Base-by-base conservation (phyloP, 1,140 invertebrate genomes). In the Elysia chlorotica region DNA sequence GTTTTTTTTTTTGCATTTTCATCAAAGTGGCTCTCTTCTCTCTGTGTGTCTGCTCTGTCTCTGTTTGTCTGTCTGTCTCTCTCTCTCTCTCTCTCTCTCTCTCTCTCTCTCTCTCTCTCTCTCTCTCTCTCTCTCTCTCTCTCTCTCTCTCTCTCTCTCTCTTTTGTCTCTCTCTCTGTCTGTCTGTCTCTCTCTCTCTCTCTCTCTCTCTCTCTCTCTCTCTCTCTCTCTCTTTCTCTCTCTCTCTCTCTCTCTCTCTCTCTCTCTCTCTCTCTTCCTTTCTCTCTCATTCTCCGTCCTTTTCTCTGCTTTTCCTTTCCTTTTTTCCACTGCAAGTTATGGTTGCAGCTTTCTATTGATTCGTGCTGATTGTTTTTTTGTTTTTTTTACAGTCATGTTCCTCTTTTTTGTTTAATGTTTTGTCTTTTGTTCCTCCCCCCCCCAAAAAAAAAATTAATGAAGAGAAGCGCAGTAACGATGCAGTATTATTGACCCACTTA, bases 191-290 rank as follows among this genome's bases (percentile, higher is more conserved):
- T 65, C 19, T 65, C 31, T 38, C 10, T 35, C 63, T 65, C 68
- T 61, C 30, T 61, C 33, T 71, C 54, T 75, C 36, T 73, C 70
- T 74, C 71, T 76, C 37, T 80, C 78, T 75, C 28, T 71, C 62
- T 78, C 41, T 76, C 65, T 65, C 17, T 76, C 61, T 68, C 30
- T 69, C 61, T 80, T 19, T 54, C 62, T 75, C 37, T n/a, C 41
- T 25, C 35, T 36, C 36, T 53, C 23, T 65, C 21, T 69, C 30
- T 0, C 61, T 23, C 14, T 28, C 23, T 63, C 61, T 63, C 61
- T 63, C 14, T 63, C 31, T 10, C 61, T 63, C 28, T 3, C 31
- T 31, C 23, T 63, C 3, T 63, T 35, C 23, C 10, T 63, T 63
- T 35, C 10, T 17, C 28, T 63, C 28, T 33, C 23, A 31, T 35